These are phyloP conservation scores for Dermatemys mawii DNA, from an alignment of 2,113 vertebrate species.

Conservation along the genomic window DNA sequence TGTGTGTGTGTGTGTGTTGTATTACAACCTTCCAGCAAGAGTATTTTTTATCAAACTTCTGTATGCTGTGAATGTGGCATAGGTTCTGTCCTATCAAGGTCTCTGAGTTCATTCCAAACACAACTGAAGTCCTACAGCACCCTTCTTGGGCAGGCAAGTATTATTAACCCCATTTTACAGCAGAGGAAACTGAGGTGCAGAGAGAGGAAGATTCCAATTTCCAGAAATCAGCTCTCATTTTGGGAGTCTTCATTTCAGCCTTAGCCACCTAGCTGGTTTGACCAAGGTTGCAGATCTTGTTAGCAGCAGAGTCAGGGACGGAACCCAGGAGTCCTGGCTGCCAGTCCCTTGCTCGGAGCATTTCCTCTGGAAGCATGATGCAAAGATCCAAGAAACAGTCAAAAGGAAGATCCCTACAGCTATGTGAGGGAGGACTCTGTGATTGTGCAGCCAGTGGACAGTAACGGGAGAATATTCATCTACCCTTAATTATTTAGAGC, in stretches of 20 bases:
- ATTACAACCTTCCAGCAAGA: neutral
- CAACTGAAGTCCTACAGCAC: neutral
- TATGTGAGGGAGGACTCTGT: neutral
- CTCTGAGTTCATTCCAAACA: neutral
- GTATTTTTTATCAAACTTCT: neutral
- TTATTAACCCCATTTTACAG: neutral
- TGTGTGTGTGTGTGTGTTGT: neutral
- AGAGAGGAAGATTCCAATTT: neutral
- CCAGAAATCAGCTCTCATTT: rapidly evolving
- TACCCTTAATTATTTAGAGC: slow-evolving; percentile 45
- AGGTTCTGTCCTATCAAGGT: neutral
- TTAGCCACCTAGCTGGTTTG: neutral
- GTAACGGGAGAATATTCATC: slow-evolving; percentile 16
- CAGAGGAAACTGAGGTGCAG: neutral
- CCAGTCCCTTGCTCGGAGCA: neutral
- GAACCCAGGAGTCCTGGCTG: neutral
- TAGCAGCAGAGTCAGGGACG: neutral
- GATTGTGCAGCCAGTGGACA: neutral
- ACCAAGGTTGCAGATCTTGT: neutral
- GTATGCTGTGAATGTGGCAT: neutral
- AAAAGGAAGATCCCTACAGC: neutral
- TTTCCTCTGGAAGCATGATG: neutral
- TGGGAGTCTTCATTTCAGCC: neutral
- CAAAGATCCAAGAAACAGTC: neutral
- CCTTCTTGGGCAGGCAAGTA: neutral